phyloP scores from a whole-genome alignment of 2,113 vertebrate species.

The Diadophis punctatus region DNA sequence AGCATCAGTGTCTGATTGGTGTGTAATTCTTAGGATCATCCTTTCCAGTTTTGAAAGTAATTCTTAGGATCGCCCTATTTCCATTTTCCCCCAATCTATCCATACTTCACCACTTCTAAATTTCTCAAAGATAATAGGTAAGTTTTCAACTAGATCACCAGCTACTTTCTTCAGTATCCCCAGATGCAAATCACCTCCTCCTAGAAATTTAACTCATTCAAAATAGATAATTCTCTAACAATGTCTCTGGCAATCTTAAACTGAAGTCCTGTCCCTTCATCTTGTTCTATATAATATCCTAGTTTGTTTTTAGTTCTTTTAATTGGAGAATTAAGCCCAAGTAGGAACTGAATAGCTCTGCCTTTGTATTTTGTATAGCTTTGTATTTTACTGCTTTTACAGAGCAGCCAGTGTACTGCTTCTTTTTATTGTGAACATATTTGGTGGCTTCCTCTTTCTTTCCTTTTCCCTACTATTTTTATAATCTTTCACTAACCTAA shows the following conservation, averaged over 20 bases:
- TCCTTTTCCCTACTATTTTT: background rate
- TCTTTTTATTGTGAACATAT: background rate
- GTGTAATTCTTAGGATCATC: background rate
- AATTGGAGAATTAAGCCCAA: background rate
- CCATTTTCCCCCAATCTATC: background rate
- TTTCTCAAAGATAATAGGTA: background rate
- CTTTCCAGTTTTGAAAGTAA: background rate
- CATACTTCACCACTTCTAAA: background rate
- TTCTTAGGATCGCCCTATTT: background rate
- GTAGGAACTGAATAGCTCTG: background rate
- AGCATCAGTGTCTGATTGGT: background rate
- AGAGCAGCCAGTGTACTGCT: background rate
- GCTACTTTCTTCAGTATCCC: background rate
- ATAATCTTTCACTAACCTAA: background rate
- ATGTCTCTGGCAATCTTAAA: background rate
- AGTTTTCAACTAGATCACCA: background rate
- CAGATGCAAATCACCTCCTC: background rate
- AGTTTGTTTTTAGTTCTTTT: background rate
- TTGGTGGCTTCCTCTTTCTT: background rate
- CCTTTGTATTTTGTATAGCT: background rate
- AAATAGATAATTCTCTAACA: background rate
- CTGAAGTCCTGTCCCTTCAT: background rate
- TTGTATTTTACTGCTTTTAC: background rate
- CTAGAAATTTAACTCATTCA: background rate
- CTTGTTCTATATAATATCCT: background rate